phyloP scores from a whole-genome alignment of 2,113 vertebrate genomes.

The Nicator chloris region DNA sequence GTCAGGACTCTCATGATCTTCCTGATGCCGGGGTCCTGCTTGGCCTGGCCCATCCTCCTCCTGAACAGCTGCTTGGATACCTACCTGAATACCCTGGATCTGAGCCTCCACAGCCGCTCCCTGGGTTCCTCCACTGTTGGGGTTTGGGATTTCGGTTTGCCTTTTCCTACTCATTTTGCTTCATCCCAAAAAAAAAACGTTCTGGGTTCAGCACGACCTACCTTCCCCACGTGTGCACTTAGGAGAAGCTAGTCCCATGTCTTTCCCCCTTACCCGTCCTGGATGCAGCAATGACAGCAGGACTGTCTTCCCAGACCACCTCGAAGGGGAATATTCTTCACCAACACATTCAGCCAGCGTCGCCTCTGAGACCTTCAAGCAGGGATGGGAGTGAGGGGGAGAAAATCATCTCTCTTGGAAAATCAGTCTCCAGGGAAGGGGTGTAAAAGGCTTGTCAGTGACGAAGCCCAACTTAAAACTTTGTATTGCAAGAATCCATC shows the following conservation, averaged over 20 bases:
- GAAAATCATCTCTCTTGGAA: not conserved
- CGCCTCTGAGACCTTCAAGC: not conserved
- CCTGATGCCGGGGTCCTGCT: not conserved
- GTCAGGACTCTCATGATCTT: not conserved
- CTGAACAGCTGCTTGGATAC: not conserved
- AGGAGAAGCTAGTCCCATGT: rapidly evolving
- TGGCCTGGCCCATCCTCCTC: no score
- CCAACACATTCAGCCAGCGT: no score
- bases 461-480: not conserved
- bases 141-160: not conserved
- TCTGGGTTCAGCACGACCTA: not conserved
- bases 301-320: not conserved
- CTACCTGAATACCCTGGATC: not conserved
- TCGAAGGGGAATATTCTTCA: not conserved
- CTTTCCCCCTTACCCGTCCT: not conserved
- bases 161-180: not conserved
- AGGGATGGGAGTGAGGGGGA: not conserved
- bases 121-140: not conserved
- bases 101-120: not conserved
- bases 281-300: no score
- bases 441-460: not conserved
- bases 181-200: not conserved
- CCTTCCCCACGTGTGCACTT: rapidly evolving
- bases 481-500: not conserved
- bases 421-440: not conserved